phyloP scores from a whole-genome alignment of 2,113 vertebrate genomes.

The Glaucomys volans region DNA sequence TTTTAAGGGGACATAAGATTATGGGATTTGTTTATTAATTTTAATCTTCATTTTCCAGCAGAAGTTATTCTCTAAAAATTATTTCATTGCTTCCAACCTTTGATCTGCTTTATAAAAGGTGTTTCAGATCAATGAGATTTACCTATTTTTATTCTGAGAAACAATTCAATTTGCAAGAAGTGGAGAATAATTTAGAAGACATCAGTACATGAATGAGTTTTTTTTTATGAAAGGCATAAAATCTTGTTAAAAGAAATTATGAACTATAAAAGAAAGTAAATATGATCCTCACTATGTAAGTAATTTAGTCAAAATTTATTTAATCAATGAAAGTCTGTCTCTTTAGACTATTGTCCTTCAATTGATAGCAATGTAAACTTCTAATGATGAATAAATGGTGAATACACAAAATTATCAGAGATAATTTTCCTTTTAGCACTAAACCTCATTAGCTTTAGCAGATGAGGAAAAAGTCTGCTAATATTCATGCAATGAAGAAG shows the following conservation, averaged over 20 bases:
- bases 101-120: not conserved
- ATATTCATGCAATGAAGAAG: slow-evolving; percentile 60
- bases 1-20: not conserved
- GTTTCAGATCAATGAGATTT: not conserved
- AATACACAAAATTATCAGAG: slow-evolving; percentile 67
- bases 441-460: not conserved
- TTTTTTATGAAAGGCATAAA: slow-evolving; percentile 25
- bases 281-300: not conserved
- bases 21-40: not conserved
- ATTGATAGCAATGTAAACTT: slow-evolving; percentile 49
- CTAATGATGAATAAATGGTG: slow-evolving; percentile 59
- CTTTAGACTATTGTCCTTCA: slow-evolving; percentile 54
- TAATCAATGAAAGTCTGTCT: slow-evolving; percentile 10
- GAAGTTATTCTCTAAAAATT: slow-evolving; percentile 27
- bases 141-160: slow-evolving; percentile 25
- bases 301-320: slow-evolving; percentile 74
- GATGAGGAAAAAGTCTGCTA: slow-evolving; percentile 22
- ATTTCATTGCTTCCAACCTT: slow-evolving; percentile 14
- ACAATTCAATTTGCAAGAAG: not conserved
- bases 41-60: not conserved
- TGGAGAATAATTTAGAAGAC: slow-evolving; percentile 2
- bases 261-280: not conserved
- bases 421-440: slow-evolving; percentile 39
- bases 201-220: not conserved
- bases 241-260: not conserved